These are phyloP conservation scores for Pygoscelis adeliae DNA, from an alignment of 2,113 vertebrate genomes.

Conservation along the genomic window DNA sequence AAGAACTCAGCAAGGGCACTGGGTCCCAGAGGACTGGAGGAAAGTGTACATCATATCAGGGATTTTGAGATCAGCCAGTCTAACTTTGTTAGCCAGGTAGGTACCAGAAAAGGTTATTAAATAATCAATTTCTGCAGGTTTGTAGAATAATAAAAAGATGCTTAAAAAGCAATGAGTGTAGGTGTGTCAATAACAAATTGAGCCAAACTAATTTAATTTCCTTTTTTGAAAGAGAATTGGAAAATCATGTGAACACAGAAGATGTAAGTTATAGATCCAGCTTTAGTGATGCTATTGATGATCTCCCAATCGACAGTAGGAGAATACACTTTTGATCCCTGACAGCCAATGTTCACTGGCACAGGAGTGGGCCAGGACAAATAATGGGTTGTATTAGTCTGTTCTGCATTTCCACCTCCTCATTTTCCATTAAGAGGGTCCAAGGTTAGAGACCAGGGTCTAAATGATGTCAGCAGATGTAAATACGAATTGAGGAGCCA, in stretches of 20 bases:
- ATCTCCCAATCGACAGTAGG: not conserved
- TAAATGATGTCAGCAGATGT: not conserved
- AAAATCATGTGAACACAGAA: not conserved
- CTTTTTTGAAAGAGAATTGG: not conserved
- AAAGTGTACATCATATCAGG: fast-evolving
- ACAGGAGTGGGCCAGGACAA: not conserved
- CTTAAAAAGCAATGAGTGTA: not conserved
- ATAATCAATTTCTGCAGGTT: not conserved
- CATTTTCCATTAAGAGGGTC: not conserved
- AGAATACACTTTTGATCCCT: not conserved
- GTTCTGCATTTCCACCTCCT: not conserved
- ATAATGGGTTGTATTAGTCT: not conserved
- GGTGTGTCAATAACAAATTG: not conserved
- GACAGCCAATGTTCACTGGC: not conserved
- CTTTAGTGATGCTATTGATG: not conserved
- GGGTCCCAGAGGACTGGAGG: not conserved
- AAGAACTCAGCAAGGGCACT: not conserved
- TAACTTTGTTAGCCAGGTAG: not conserved
- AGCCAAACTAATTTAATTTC: not conserved
- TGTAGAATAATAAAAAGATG: not conserved
- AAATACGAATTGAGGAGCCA: fast-evolving
- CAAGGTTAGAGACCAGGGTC: not conserved
- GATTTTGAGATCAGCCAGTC: not conserved
- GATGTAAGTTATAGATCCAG: not conserved
- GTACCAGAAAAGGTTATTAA: not conserved